Percentiles rank a stretch among this genome's conserved stretches.
phyloP scores from a whole-genome alignment of 2,888 invertebrate genomes.

The Campoletis raptor region DNA sequence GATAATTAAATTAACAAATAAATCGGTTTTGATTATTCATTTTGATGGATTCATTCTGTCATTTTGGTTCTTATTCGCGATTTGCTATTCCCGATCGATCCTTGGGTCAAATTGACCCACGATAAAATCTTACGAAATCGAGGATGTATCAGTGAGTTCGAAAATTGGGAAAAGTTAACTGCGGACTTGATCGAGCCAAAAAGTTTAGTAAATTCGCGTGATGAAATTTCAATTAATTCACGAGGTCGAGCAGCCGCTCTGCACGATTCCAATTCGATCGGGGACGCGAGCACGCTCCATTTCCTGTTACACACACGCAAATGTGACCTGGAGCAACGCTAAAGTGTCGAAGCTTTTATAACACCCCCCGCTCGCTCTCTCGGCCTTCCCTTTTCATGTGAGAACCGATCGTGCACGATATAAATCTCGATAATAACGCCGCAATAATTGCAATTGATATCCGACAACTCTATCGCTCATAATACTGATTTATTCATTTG shows the following conservation, averaged over 20 bases:
- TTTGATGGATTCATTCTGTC: too few relatives aligned
- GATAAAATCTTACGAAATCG: background rate
- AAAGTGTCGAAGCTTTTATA: conserved; percentile 33
- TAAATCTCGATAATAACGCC: conserved; percentile 7
- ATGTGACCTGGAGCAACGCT: conserved; percentile 20
- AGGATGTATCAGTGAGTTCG: background rate
- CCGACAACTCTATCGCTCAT: conserved; percentile 8
- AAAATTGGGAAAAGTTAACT: conserved; percentile 11
- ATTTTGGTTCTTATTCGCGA: background rate
- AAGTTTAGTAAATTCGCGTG: conserved; percentile 19
- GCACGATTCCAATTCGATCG: conserved; percentile 16
- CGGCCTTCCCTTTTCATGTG: background rate
- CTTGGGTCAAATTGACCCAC: background rate
- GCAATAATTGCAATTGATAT: conserved; percentile 18
- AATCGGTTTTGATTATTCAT: too few relatives aligned
- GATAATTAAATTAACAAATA: background rate
- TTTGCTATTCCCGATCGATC: background rate
- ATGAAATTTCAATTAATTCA: conserved; percentile 42
- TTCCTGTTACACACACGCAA: conserved; percentile 47
- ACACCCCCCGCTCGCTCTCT: background rate
- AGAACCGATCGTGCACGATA: conserved; percentile 10
- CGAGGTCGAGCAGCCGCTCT: conserved; percentile 9
- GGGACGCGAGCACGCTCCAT: conserved; percentile 48
- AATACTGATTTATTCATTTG: background rate
- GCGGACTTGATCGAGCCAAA: background rate